Conservation (phyloP, 2,113 vertebrate species). For the Electrona antarctica region DNA sequence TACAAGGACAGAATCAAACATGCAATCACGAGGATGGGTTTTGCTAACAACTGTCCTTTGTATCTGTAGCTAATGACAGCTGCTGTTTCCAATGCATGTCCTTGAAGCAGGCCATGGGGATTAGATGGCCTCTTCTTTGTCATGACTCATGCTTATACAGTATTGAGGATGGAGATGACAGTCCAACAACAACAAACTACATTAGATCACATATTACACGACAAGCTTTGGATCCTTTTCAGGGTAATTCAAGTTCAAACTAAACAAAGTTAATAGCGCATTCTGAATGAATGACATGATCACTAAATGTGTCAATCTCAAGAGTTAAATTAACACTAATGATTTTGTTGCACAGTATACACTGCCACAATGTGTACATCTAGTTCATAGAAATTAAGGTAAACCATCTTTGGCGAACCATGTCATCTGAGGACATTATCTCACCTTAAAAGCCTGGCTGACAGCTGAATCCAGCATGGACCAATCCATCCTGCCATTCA, state of each 20-base stretch:
- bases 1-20: too few relatives aligned
- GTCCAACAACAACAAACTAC: too few relatives aligned
- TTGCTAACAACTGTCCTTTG: background rate
- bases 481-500: slow-evolving; percentile 94
- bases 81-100: background rate
- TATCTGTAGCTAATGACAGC: background rate
- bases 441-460: slow-evolving; percentile 93
- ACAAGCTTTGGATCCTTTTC: too few relatives aligned
- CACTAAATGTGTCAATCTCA: too few relatives aligned
- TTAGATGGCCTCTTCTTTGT: background rate
- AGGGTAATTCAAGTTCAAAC: too few relatives aligned
- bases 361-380: slow-evolving; percentile 27
- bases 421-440: slow-evolving; percentile 1
- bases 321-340: too few relatives aligned
- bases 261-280: too few relatives aligned
- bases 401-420: background rate
- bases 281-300: too few relatives aligned
- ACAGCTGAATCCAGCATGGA: slow-evolving; percentile 91
- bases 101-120: background rate
- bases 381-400: background rate
- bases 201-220: too few relatives aligned
- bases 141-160: background rate
- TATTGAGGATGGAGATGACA: background rate
- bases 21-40: background rate
- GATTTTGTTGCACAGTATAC: too few relatives aligned